phyloP scores from a whole-genome alignment of 2,888 invertebrate genomes.

The Chorisops tibialis region DNA sequence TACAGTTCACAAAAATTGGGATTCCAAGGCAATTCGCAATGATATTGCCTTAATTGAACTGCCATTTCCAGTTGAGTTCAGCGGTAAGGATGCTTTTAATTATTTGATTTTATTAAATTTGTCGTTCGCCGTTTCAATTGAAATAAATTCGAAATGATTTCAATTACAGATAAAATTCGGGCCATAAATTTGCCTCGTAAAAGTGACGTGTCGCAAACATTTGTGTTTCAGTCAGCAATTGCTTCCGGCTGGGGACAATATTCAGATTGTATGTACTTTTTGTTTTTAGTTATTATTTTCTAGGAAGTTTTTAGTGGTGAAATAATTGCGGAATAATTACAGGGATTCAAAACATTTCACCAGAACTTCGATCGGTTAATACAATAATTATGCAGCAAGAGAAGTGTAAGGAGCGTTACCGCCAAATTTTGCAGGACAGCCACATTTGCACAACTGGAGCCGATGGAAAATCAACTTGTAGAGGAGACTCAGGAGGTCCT shows the following conservation, averaged over 20 bases:
- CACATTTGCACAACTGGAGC: conserved; percentile 38
- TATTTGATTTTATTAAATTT: not conserved
- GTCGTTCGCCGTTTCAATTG: not conserved
- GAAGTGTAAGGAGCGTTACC: conserved; percentile 50
- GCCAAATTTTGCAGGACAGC: conserved; percentile 46
- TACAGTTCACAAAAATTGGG: conserved; percentile 10
- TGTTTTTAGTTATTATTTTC: not conserved
- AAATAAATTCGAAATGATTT: not conserved
- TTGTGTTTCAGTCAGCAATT: conserved; percentile 46
- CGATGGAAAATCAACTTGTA: conserved; percentile 15
- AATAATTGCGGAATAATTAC: not conserved
- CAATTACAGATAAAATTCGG: not conserved
- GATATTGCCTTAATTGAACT: conserved; percentile 18
- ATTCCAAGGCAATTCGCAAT: not conserved
- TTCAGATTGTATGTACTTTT: conserved; percentile 37
- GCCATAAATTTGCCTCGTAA: conserved; percentile 6
- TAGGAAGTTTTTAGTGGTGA: not conserved
- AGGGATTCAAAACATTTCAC: conserved; percentile 38
- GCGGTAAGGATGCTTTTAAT: not conserved
- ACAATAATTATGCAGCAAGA: conserved; percentile 49
- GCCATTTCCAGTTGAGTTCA: not conserved
- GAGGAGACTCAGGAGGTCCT: conserved; percentile 22
- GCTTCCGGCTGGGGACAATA: conserved; percentile 56
- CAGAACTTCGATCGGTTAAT: conserved; percentile 49
- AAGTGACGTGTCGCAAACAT: conserved; percentile 29